These are phyloP conservation scores for Melanerpes formicivorus DNA, from an alignment of 2,113 vertebrate species.

Conservation along the genomic window DNA sequence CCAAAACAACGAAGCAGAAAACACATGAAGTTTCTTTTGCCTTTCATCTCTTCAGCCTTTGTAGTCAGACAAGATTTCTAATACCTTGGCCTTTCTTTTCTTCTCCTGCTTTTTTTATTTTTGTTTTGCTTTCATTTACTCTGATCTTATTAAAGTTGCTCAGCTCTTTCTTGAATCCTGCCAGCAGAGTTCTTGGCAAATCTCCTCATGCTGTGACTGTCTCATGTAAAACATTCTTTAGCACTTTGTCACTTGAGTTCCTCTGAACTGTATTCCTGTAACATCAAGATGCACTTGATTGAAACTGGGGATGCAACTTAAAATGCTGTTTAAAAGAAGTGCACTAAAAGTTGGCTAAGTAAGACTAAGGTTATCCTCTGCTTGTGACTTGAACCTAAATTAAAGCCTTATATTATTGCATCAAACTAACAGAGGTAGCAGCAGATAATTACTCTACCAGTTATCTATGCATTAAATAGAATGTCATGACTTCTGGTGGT, in stretches of 20 bases:
- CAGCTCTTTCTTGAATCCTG: constrained; percentile 23
- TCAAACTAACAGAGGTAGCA: not conserved
- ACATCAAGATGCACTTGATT: not conserved
- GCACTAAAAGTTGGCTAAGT: not conserved
- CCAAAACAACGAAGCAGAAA: constrained; percentile 49
- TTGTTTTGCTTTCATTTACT: constrained; percentile 44
- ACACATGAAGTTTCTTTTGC: constrained; percentile 36
- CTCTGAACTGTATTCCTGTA: constrained; percentile 6
- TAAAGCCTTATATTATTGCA: not conserved
- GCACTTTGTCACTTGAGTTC: not conserved
- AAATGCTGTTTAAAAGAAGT: not conserved
- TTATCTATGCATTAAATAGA: not conserved
- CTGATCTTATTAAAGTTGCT: constrained; percentile 41
- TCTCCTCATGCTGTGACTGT: constrained; percentile 20
- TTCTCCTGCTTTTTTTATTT: not conserved
- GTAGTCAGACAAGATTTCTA: constrained; percentile 60
- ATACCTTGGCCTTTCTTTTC: constrained; percentile 41
- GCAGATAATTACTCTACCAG: not conserved
- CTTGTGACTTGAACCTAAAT: not conserved
- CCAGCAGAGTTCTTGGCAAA: constrained; percentile 20
- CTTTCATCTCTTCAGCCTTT: constrained; percentile 71
- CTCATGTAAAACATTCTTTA: constrained; percentile 34
- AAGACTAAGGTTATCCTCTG: not conserved
- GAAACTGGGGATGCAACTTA: not conserved
- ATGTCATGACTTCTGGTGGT: not conserved